Conservation (phyloP, 2,888 invertebrate genomes). For the Drosophila meridiana region DNA sequence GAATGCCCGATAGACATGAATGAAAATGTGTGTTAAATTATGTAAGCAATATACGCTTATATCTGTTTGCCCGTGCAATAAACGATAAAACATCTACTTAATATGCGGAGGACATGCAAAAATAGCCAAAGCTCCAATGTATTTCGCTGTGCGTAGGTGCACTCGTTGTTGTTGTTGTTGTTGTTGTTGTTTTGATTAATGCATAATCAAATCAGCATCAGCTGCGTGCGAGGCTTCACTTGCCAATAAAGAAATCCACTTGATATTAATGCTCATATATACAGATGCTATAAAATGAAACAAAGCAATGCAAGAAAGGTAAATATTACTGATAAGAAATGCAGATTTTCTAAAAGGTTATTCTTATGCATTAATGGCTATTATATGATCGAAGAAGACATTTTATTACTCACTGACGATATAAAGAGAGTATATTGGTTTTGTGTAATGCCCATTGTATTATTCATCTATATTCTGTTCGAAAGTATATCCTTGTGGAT, state of each 20-base stretch:
- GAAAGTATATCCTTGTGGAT: background rate
- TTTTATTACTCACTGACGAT: background rate
- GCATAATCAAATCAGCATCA: constrained; percentile 65
- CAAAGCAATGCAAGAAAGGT: background rate
- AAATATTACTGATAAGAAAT: background rate
- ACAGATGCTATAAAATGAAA: background rate
- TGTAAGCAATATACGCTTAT: constrained; percentile 67
- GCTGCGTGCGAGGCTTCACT: constrained; percentile 48
- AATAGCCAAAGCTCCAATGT: constrained; percentile 39
- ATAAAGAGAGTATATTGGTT: background rate
- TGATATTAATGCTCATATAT: background rate
- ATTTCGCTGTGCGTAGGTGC: constrained; percentile 9
- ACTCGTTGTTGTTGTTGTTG: constrained; percentile 7
- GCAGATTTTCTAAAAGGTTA: background rate
- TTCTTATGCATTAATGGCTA: background rate
- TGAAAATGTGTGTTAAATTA: constrained; percentile 70
- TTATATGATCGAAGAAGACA: too few species aligned
- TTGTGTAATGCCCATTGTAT: background rate
- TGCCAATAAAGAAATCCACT: background rate
- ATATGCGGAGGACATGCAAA: constrained; percentile 63
- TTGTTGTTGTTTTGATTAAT: constrained; percentile 42
- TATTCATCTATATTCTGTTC: background rate
- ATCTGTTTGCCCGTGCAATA: constrained; percentile 53
- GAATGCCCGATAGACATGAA: constrained; percentile 48
- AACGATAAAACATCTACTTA: constrained; percentile 71